Percentiles rank a stretch among this genome's conserved stretches.
These are phyloP conservation scores for Enhydra lutris DNA, from an alignment of 2,113 vertebrate species.

Conservation along the genomic window DNA sequence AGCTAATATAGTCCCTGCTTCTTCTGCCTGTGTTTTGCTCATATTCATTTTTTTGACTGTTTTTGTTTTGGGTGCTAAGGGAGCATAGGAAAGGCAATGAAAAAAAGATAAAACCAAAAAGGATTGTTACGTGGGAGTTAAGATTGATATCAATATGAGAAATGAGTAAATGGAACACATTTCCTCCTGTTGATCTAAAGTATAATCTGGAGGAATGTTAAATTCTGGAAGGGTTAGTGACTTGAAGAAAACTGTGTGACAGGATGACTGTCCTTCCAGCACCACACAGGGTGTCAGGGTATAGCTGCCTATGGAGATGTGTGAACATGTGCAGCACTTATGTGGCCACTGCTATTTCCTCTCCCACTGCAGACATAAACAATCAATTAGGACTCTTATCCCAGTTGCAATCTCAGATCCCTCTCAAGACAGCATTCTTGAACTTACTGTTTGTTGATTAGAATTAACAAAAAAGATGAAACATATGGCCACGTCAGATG, in stretches of 20 bases:
- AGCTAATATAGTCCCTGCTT: background rate
- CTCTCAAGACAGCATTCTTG: background rate
- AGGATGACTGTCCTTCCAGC: background rate
- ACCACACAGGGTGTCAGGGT: rapidly evolving
- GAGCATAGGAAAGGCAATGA: background rate
- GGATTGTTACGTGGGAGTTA: background rate
- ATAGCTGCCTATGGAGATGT: rapidly evolving
- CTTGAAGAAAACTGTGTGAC: background rate
- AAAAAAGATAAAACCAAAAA: background rate
- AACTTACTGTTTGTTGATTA: background rate
- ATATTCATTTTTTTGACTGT: background rate
- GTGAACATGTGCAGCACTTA: background rate
- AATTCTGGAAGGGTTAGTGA: background rate
- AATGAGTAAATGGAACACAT: background rate
- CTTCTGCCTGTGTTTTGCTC: background rate
- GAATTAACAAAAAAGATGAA: background rate
- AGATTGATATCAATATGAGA: background rate
- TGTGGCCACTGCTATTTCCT: background rate
- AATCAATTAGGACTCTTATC: background rate
- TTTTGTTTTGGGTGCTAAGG: background rate
- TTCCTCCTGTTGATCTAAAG: background rate
- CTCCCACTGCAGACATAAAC: background rate
- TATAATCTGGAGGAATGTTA: background rate
- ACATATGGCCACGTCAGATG: no score
- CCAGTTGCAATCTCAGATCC: background rate